A percentile compares a stretch with the other conserved stretches of the same genome.
Evolutionary conservation across 1,140 invertebrate genomes (phyloP).

Genomic region (Drosophila cardini): DNA sequence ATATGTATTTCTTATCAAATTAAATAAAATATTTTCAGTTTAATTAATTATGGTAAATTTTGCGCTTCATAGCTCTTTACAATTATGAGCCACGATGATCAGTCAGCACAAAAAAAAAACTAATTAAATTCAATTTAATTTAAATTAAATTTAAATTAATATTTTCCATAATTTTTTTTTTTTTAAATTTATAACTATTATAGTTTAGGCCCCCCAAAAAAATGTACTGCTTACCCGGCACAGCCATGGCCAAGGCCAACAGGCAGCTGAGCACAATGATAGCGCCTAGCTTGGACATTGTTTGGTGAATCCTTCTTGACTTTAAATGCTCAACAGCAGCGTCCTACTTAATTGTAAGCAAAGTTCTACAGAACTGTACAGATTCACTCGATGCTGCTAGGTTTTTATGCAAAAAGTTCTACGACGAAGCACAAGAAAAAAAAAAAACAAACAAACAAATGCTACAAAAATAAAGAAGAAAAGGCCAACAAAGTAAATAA

Average conservation of each 20-base stretch:
- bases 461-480: conserved; percentile 8
- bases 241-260: conserved; percentile 49
- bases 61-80: no score
- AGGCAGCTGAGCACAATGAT: conserved; percentile 59
- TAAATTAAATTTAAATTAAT: no score
- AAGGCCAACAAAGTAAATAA: neutral
- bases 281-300: conserved; percentile 62
- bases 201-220: no score
- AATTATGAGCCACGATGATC: no score
- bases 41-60: no score
- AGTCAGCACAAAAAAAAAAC: no score
- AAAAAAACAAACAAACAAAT: conserved; percentile 13
- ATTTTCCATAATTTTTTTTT: no score
- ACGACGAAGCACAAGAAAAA: conserved; percentile 10
- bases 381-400: conserved; percentile 53
- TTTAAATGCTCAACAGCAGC: neutral
- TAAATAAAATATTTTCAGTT: no score
- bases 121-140: no score
- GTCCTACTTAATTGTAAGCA: conserved; percentile 76
- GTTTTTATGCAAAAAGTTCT: conserved; percentile 81
- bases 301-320: conserved; percentile 7
- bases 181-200: no score
- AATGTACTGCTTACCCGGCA: conserved; percentile 43
- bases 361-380: conserved; percentile 76
- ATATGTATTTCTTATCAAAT: no score